Evolutionary conservation across 2,888 invertebrate genomes (phyloP), one percentile per base, ranked within the genome.

Genomic region (Zootermopsis nevadensis): DNA sequence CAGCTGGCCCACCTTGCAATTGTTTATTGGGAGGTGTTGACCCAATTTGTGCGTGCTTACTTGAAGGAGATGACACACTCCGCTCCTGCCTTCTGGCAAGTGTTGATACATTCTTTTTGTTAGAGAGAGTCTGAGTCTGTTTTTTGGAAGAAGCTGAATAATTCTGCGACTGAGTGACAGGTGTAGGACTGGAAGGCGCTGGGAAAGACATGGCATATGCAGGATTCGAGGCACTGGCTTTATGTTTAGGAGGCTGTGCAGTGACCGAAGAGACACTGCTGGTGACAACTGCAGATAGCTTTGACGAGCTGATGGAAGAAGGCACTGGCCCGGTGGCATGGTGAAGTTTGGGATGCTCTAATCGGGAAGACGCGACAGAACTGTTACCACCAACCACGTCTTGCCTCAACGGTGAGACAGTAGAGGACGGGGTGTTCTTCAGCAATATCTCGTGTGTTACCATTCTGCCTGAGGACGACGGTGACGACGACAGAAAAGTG

Each of bases 321-420:
- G 79, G 79, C 79, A 79, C 79, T 79, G 79, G 60, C 60, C 79
- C 31, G 27, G 76, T 48, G 76, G 42, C 48, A n/a, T 38, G 76
- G 48, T 76, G 60, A 27, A 42, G 42, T 74, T 38, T 38, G 74
- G 74, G 74, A 24, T 8, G 15, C 24, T 74, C 74, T 42, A 74
- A 12, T n/a, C 12, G 35, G 79, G 79, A 79, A 79, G 79, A 79
- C 79, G 7, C 10, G 74, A 60, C 60, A n/a, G 15, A 6, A 27
- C 12, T 60, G 27, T n/a, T 27, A 60, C n/a, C 60, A 27, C 60
- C 27, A 60, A 15, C n/a, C n/a, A n/a, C n/a, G n/a, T 53, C 53
- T 24, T 53, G 53, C 3, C 3, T 53, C 38, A 24, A 19, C 24
- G 53, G 53, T 19, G 24, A 24, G 53, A 19, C 4, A 15, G 35